phyloP scores from a whole-genome alignment of 1,140 invertebrate species.

The Homarus americanus region DNA sequence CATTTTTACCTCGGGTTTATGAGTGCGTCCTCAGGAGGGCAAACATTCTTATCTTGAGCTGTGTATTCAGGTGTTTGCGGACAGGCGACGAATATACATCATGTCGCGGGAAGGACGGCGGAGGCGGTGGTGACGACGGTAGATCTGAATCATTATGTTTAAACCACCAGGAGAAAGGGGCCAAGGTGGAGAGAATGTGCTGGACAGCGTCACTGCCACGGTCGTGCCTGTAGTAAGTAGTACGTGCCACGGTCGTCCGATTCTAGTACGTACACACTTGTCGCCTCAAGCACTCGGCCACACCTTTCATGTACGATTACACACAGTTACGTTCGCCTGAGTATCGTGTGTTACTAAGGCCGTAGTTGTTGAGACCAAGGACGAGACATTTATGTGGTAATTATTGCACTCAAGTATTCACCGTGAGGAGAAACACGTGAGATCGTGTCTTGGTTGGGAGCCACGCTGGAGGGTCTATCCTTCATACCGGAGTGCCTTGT shows the following conservation, averaged over 20 bases:
- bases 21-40: background rate
- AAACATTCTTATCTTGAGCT: slow-evolving; percentile 17
- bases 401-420: background rate
- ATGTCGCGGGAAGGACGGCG: background rate
- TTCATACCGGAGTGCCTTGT: too few species aligned
- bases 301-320: background rate
- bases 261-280: background rate
- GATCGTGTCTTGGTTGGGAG: too few species aligned
- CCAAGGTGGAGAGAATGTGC: background rate
- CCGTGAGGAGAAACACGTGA: too few species aligned
- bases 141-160: background rate
- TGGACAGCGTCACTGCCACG: background rate
- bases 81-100: background rate
- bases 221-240: background rate
- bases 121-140: too few species aligned
- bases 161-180: background rate
- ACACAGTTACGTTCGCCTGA: background rate
- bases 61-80: slow-evolving; percentile 10
- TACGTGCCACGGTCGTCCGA: background rate
- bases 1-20: slow-evolving; percentile 3
- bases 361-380: background rate
- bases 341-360: background rate
- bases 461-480: too few species aligned
- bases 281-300: background rate
- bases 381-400: background rate